These are phyloP conservation scores for Steatornis caripensis DNA, from an alignment of 2,113 vertebrate genomes.

Conservation along the genomic window DNA sequence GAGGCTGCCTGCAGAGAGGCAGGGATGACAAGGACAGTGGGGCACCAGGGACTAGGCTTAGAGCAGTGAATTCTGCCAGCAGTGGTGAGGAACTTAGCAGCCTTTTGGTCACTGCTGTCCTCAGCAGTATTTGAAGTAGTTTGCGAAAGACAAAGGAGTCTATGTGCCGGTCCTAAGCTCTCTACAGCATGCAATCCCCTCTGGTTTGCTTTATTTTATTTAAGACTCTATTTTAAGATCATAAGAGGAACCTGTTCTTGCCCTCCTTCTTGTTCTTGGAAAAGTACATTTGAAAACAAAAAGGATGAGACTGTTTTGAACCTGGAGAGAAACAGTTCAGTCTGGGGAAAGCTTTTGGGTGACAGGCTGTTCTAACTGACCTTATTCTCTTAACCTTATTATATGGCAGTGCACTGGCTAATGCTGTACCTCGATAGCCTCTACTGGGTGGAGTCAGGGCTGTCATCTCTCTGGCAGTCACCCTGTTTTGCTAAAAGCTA, in stretches of 20 bases:
- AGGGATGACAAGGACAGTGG: slow-evolving; percentile 3
- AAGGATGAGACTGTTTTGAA: background rate
- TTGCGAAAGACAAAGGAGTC: background rate
- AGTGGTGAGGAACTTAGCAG: background rate
- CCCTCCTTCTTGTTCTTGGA: background rate
- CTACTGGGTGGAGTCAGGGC: background rate
- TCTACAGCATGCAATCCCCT: background rate
- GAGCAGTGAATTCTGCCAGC: background rate
- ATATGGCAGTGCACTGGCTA: background rate
- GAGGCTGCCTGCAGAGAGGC: background rate
- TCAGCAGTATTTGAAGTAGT: slow-evolving; percentile 27
- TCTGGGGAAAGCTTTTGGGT: background rate
- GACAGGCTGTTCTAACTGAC: background rate
- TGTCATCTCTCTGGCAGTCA: background rate
- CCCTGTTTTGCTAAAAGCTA: background rate
- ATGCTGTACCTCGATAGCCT: background rate
- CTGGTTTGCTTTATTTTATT: background rate
- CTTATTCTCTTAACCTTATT: background rate
- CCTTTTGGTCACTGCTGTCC: background rate
- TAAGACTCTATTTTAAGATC: background rate
- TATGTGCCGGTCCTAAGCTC: background rate
- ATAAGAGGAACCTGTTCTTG: fast-evolving
- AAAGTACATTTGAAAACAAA: background rate
- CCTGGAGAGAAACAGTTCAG: background rate
- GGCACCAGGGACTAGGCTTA: background rate